A percentile compares a stretch with the other conserved stretches of the same genome.
Conservation (phyloP, 2,888 invertebrate genomes). For the Macaria notata region DNA sequence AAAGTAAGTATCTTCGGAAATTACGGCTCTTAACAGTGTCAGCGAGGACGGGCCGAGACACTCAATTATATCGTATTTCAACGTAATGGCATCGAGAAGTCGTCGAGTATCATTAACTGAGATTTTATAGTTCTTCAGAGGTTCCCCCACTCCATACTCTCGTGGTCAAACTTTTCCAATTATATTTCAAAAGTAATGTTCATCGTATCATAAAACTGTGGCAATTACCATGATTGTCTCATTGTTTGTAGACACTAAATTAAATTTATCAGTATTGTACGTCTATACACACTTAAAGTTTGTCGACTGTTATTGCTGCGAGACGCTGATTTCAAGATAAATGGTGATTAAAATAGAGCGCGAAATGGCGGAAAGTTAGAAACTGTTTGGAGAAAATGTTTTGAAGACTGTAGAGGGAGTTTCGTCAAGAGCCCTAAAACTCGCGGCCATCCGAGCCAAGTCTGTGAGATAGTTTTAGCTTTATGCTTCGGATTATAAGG, state of each 20-base stretch:
- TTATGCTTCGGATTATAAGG: conserved; percentile 53
- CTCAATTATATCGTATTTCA: conserved; percentile 61
- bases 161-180: conserved; percentile 64
- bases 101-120: conserved; percentile 60
- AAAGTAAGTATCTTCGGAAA: conserved; percentile 27
- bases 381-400: conserved; percentile 20
- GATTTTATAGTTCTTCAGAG: conserved; percentile 66
- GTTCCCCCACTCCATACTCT: conserved; percentile 39
- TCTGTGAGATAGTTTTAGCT: conserved; percentile 40
- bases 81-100: conserved; percentile 64
- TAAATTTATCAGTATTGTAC: conserved; percentile 26
- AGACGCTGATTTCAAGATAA: conserved; percentile 9
- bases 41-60: conserved; percentile 37
- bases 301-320: conserved; percentile 6
- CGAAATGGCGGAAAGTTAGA: conserved; percentile 6
- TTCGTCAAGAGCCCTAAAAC: conserved; percentile 20
- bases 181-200: conserved; percentile 57
- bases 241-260: conserved; percentile 36
- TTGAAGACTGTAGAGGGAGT: conserved; percentile 9
- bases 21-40: conserved; percentile 7
- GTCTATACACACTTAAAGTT: conserved; percentile 19
- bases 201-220: conserved; percentile 56
- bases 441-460: conserved; percentile 20
- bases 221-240: conserved; percentile 43
- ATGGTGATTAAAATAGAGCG: conserved; percentile 15